Evolutionary conservation across 2,888 invertebrate species (phyloP).

Genomic region (Alcis repandata): DNA sequence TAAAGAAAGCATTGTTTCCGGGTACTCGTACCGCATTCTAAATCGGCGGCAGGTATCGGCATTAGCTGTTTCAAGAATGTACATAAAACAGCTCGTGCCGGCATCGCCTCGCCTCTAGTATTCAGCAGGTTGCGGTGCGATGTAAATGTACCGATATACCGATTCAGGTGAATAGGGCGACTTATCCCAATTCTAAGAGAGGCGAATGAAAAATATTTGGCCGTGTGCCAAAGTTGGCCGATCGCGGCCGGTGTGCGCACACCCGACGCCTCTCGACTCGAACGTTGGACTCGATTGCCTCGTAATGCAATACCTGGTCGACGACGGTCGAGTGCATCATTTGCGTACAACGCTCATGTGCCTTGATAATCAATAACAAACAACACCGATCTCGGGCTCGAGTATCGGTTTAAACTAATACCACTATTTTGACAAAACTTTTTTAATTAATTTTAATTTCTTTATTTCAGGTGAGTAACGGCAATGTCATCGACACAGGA

Average conservation of each 20-base stretch:
- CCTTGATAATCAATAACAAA: constrained; percentile 20
- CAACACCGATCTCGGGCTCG: not conserved
- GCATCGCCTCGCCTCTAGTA: constrained; percentile 11
- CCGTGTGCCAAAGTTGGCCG: constrained; percentile 72
- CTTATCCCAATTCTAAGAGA: constrained; percentile 74
- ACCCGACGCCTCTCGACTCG: constrained; percentile 58
- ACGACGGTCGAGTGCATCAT: constrained; percentile 63
- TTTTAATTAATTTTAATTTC: too few species aligned
- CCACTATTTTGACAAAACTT: constrained; percentile 24
- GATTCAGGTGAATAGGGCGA: constrained; percentile 82
- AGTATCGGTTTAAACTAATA: constrained; percentile 6
- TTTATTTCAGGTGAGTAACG: constrained; percentile 84
- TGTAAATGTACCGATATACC: constrained; percentile 68
- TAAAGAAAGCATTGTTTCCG: constrained; percentile 29
- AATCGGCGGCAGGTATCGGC: not conserved
- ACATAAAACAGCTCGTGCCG: constrained; percentile 13
- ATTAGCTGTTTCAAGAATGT: constrained; percentile 22
- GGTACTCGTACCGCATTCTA: constrained; percentile 7
- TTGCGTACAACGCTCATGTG: constrained; percentile 40
- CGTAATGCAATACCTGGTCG: constrained; percentile 67
- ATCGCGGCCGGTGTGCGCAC: constrained; percentile 55
- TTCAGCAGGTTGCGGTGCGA: constrained; percentile 39
- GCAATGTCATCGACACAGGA: constrained; percentile 86
- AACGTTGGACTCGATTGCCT: constrained; percentile 66
- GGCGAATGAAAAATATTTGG: constrained; percentile 82